phyloP scores from a whole-genome alignment of 2,797 vertebrate genomes.

The Helarctos malayanus region DNA sequence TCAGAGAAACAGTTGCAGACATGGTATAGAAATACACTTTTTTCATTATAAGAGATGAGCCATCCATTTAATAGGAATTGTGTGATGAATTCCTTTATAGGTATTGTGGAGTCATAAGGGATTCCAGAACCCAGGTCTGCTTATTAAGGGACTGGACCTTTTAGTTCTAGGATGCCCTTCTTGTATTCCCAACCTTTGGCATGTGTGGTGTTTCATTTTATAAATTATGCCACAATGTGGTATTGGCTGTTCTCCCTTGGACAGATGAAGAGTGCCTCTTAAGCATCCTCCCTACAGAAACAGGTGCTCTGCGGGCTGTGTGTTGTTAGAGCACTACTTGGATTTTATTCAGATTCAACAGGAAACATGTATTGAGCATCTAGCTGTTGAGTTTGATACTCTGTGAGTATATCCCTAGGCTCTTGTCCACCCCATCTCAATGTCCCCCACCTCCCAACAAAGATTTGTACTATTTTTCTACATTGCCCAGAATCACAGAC shows the following conservation, averaged over 20 bases:
- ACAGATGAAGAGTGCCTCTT: background rate
- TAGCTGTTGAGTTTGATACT: background rate
- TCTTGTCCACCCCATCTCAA: background rate
- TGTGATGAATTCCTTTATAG: background rate
- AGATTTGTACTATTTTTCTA: background rate
- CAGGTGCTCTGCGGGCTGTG: accelerated
- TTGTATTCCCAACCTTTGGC: background rate
- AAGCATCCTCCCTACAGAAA: background rate
- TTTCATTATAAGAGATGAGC: background rate
- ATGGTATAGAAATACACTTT: background rate
- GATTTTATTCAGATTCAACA: background rate
- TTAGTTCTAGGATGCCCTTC: background rate
- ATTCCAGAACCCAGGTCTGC: background rate
- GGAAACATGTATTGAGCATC: background rate
- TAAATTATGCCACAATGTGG: background rate
- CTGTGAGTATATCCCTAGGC: background rate
- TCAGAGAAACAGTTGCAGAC: background rate
- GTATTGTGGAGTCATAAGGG: background rate
- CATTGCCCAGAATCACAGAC: background rate
- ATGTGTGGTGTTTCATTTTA: background rate
- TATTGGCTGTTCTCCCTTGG: background rate
- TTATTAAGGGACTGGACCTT: no score
- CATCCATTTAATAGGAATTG: background rate
- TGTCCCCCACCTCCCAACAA: background rate
- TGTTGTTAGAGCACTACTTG: background rate